A percentile compares a stretch with the other conserved stretches of the same genome.
phyloP scores from a whole-genome alignment of 30 jellyfish, hydroid and myxozoan species.

The Hydractinia symbiolongicarpus region DNA sequence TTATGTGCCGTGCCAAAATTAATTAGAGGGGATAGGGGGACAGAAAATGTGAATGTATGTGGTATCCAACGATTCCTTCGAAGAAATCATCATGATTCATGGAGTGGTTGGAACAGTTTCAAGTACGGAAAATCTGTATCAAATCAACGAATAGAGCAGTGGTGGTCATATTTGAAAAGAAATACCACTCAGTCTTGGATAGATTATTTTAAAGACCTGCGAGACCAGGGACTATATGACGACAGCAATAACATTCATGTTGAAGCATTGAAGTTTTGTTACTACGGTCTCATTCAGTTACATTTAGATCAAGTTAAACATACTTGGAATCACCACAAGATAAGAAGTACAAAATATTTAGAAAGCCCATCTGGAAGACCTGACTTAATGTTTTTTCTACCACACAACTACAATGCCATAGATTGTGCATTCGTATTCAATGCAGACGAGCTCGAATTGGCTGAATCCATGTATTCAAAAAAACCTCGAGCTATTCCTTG shows the following conservation, averaged over 20 bases:
- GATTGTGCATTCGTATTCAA: no score
- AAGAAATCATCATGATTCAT: conserved; percentile 18
- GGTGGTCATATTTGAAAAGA: conserved; percentile 45
- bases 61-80: conserved; percentile 37
- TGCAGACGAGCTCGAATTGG: no score
- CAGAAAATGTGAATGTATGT: conserved; percentile 42
- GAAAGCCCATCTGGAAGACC: conserved; percentile 41
- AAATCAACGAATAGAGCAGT: conserved; percentile 48
- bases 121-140: conserved; percentile 26
- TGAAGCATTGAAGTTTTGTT: conserved; percentile 37
- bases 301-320: conserved; percentile 33
- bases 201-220: conserved; percentile 31
- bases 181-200: conserved; percentile 42
- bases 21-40: conserved; percentile 43
- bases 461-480: no score
- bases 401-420: conserved; percentile 1
- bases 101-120: conserved; percentile 20
- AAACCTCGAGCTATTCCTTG: no score
- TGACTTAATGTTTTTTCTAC: conserved; percentile 20
- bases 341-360: conserved; percentile 12
- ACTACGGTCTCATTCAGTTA: conserved; percentile 20
- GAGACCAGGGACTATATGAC: conserved; percentile 28
- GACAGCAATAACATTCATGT: conserved; percentile 12
- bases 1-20: conserved; percentile 23
- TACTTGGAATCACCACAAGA: conserved; percentile 20